A percentile compares a stretch with the other conserved stretches of the same genome.
phyloP scores from a whole-genome alignment of 2,797 vertebrate species.

The Urophycis tenuis region DNA sequence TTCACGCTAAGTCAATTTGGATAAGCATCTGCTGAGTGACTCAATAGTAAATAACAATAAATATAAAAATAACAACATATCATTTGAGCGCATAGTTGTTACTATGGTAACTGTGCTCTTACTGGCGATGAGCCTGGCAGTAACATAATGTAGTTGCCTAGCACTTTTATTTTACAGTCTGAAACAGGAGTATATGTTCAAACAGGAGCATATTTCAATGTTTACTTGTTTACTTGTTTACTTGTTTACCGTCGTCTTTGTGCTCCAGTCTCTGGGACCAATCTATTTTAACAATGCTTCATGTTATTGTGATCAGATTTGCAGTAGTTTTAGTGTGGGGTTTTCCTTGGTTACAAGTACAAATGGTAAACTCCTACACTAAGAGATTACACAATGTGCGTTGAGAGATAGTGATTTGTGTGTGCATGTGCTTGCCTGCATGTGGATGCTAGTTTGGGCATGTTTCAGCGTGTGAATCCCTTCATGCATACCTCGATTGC shows the following conservation, averaged over 20 bases:
- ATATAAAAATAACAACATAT: neutral
- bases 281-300: neutral
- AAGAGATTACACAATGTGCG: neutral
- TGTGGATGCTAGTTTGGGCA: neutral
- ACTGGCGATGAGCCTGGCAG: neutral
- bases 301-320: neutral
- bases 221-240: no score
- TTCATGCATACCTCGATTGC: neutral
- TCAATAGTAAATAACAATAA: neutral
- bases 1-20: neutral
- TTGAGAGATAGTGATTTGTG: neutral
- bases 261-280: neutral
- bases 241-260: no score
- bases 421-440: neutral
- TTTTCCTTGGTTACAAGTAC: neutral
- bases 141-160: neutral
- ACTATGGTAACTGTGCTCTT: neutral
- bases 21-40: neutral
- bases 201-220: neutral
- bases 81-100: neutral
- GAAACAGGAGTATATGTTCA: neutral
- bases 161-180: neutral
- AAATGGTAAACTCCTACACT: neutral
- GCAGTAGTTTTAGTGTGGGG: neutral
- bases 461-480: neutral